Evolutionary conservation across 2,888 invertebrate genomes (phyloP).

Genomic region (Mesoligia furuncula): DNA sequence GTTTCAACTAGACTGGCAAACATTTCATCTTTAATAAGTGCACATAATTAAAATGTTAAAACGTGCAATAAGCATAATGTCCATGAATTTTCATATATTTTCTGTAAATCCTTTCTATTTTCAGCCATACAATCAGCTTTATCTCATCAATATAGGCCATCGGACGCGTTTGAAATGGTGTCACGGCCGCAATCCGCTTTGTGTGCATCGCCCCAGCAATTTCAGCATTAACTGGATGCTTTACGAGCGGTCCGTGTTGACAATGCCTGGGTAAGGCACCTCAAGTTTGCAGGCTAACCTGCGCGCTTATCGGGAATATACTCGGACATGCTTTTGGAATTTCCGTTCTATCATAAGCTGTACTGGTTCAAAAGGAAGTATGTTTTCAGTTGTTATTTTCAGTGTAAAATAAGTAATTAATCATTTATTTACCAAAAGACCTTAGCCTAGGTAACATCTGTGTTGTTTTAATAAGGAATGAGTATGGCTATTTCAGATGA

Average conservation of each 20-base stretch:
- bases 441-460: no score
- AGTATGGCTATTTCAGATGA: no score
- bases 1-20: background rate
- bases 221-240: slow-evolving; percentile 53
- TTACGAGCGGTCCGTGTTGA: slow-evolving; percentile 53
- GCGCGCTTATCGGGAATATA: slow-evolving; percentile 8
- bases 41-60: background rate
- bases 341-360: background rate
- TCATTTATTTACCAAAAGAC: no score
- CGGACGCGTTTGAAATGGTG: slow-evolving; percentile 52
- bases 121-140: slow-evolving; percentile 15
- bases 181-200: slow-evolving; percentile 57
- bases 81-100: background rate
- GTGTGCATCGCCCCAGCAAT: slow-evolving; percentile 55
- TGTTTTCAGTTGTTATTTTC: background rate
- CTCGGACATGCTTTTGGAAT: slow-evolving; percentile 1
- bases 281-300: slow-evolving; percentile 32
- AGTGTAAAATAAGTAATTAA: background rate
- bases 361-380: background rate
- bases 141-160: slow-evolving; percentile 48
- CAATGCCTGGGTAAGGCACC: slow-evolving; percentile 29
- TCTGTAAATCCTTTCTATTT: slow-evolving; percentile 1
- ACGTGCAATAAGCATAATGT: background rate
- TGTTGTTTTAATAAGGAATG: no score
- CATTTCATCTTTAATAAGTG: background rate